Evolutionary conservation across 2,113 vertebrate species (phyloP), one percentile per base, ranked within the genome.

Genomic region (Cyphomyrus plagiostoma): DNA sequence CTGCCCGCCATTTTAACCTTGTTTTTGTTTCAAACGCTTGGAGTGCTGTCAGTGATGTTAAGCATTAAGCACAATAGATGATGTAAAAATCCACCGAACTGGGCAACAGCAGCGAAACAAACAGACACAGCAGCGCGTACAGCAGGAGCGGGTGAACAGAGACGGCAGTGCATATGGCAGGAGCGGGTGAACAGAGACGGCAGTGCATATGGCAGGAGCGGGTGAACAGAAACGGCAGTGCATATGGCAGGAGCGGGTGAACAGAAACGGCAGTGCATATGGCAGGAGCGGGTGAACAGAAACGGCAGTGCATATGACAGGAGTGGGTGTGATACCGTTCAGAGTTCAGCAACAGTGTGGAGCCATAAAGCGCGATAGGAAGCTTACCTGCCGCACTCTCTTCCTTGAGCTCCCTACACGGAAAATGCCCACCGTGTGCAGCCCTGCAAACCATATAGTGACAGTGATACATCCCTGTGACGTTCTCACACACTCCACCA

Each of bases 381-480:
- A 19, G 42, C 93, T 95, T 93, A 98, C 98, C 97, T 99, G 95
- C 92, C 95, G 94, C 39, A 99, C 98, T 94, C 96, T 97, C 86
- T 96, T 97, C 92, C 96, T 96, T 0, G 98, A 98, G 94, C 97
- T 97, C 2, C 98, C 98, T 0, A 97, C 94, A 0, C 97, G 94
- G 93, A 99, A 99, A 92, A 99, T 97, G 13, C 98, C 98, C 74
- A 97, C 96, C 0, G 98, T 97, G 50, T 95, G 97, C 90, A 99
- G 95, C 52, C 98, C 98, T 99, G 93, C 13, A 91, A 90, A 70
- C 30, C 10, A n/a, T 30, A 26, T 26, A 66, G 21, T 66, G 10
- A 26, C 6, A 10, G 58, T 66, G 62, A 66, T 26, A 13, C 10
- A 30, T 70, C 3, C 10, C 62, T 70, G 62, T 70, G 62, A n/a